Evolutionary conservation across 2,113 vertebrate genomes (phyloP), one percentile per base, ranked within the genome.

Genomic region (Neoarius graeffei): DNA sequence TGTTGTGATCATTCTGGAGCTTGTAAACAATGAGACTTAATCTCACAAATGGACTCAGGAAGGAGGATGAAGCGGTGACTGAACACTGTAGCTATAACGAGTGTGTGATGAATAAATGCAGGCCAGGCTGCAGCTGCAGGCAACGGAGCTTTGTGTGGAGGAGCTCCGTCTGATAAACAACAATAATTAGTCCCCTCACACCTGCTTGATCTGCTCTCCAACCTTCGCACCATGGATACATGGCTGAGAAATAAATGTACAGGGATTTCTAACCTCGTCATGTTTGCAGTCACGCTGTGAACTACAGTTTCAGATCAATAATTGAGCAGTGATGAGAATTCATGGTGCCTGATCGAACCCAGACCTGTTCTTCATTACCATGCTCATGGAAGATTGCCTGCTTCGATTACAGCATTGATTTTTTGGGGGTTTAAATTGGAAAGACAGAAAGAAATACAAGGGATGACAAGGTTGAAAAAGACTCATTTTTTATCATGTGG

Each of bases 1-100:
- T 11, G 84, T 91, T 56, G 86, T 89, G 90, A 89, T 52, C n/a
- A 62, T 57, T 90, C 76, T 59, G 25, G 82, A 87, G 42, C 88
- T 89, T 83, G 87, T 91, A 94, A 93, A 92, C 89, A 73, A 90
- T 90, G 89, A 90, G 89, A 91, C 92, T 90, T 93, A 94, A 95
- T 95, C 91, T 93, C 87, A 89, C 89, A 94, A 94, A 95, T 95
- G 93, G 91, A 90, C 15, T 42, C 56, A 83, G 79, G 71, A 87
- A 14, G 81, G 56, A 30, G 4, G 42, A 59, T 23, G 60, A 48
- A 87, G 54, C 60, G 23, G 56, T 87, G 86, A 82, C 84, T 71
- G 84, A 80, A 69, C 48, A 57, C 19, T 5, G 60, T 20, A 30
- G 59, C 76, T 81, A 66, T 30, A 27, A 57, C 11, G 11, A 59